Base-by-base conservation (phyloP, 2,113 vertebrate genomes). In the Oxyruncus cristatus region DNA sequence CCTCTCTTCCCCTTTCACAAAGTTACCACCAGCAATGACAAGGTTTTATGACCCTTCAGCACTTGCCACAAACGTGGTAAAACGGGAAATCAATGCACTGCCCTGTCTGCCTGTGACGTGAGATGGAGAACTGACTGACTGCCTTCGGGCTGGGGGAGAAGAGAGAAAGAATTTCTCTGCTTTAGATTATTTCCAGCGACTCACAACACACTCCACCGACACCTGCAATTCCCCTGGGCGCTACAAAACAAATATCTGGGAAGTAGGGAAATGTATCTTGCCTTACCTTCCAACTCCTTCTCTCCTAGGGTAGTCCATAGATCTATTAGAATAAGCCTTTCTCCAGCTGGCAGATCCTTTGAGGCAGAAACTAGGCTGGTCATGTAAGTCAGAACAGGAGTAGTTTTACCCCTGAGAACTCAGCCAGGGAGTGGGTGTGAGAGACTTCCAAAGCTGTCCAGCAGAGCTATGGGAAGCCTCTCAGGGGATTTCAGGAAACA, bases 261-360 rank as follows among this genome's bases (percentile, higher is more conserved):
- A 87, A 96, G 77, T 56, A 96, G 95, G 94, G 95, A 97, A 97
- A 95, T 49, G 19, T 42, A 91, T 87, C 94, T 95, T 95, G 91
- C 95, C 96, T 96, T 97, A 97, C 96, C 96, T 97, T 93, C 62
- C 92, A 92, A 87, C 87, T 95, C 47, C 96, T 95, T 95, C 68
- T 95, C 94, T 96, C 94, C 93, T 95, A 95, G 89, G 91, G 94
- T 19, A 96, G 93, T 96, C 94, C 94, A 96, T 72, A 96, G 94
- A 84, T 91, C 96, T 96, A 97, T 95, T 92, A 96, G 95, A 87
- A 95, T 75, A 93, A 95, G 91, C 89, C 28, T 96, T 92, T 92
- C 89, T 96, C 96, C 95, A 93, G 94, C 93, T 95, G 66, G 95
- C 89, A 91, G 96, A 74, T 97, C 94, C 94, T 93, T 49, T 93